Evolutionary conservation across 92 coral and sea anemone genomes (phyloP).

Genomic region (Bergia puertoricense): DNA sequence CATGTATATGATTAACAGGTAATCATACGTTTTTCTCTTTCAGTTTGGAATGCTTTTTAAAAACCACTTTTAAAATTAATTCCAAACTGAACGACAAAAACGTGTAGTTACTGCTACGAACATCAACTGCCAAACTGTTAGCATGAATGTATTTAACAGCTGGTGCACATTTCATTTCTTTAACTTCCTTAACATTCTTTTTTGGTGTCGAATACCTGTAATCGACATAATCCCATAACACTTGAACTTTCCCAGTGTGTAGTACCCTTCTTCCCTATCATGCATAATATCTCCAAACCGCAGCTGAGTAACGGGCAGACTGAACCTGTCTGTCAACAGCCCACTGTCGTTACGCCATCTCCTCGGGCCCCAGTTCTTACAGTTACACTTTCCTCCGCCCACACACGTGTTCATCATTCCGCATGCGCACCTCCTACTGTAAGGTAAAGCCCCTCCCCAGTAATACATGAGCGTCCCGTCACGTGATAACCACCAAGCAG

Average conservation of each 20-base stretch:
- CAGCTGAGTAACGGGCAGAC: conserved; percentile 42
- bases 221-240: conserved; percentile 37
- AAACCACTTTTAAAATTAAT: too few relatives aligned
- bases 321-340: conserved; percentile 40
- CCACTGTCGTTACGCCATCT: conserved; percentile 59
- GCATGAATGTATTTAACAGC: too few relatives aligned
- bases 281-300: too few relatives aligned
- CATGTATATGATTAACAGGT: too few relatives aligned
- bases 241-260: conserved; percentile 56
- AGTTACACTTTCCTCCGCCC: conserved; percentile 28
- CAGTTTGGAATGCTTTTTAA: too few relatives aligned
- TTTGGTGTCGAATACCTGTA: not conserved
- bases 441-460: conserved; percentile 52
- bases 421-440: conserved; percentile 50
- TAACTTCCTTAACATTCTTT: not conserved
- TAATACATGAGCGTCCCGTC: conserved; percentile 20
- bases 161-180: too few relatives aligned
- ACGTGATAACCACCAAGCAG: conserved; percentile 47
- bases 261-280: conserved; percentile 23
- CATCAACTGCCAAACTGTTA: too few relatives aligned
- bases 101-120: too few relatives aligned
- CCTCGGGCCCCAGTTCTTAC: conserved; percentile 10
- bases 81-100: too few relatives aligned
- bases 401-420: conserved; percentile 44
- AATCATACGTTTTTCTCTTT: too few relatives aligned